Conservation (phyloP, 2,113 vertebrate species). For the Oryzias javanicus region DNA sequence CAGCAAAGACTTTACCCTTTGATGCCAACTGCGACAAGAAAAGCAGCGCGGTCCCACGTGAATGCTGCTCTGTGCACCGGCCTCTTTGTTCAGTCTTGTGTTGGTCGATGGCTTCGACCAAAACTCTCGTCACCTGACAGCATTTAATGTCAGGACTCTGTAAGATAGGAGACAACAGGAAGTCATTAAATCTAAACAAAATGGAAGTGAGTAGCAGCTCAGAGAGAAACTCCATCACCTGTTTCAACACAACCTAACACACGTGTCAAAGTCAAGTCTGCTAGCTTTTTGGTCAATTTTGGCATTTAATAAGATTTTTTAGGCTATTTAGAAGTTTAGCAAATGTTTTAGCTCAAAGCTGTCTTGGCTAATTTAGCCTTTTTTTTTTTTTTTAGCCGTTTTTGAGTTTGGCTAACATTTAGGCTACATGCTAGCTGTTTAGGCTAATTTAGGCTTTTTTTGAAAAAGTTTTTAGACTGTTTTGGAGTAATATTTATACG, state of each 20-base stretch:
- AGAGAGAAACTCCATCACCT: slow-evolving; percentile 33
- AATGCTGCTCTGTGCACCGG: slow-evolving; percentile 3
- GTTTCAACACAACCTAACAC: not conserved
- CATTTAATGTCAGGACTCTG: slow-evolving; percentile 11
- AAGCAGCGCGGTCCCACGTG: not conserved
- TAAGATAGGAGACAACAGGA: not conserved
- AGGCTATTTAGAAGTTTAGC: too few species aligned
- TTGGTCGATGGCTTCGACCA: slow-evolving; percentile 2
- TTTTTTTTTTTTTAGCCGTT: too few species aligned
- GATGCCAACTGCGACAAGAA: slow-evolving; percentile 30
- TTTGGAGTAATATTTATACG: too few species aligned
- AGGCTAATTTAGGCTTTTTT: too few species aligned
- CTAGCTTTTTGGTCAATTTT: too few species aligned
- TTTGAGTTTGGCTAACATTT: too few species aligned
- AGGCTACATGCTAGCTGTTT: too few species aligned
- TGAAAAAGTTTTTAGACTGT: too few species aligned
- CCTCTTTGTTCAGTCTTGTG: slow-evolving; percentile 9
- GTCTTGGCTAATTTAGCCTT: too few species aligned
- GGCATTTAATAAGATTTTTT: too few species aligned
- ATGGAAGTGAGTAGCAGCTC: slow-evolving; percentile 10
- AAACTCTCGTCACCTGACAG: slow-evolving; percentile 22
- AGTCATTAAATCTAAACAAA: slow-evolving; percentile 5
- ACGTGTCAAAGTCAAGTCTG: too few species aligned
- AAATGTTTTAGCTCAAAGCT: too few species aligned
- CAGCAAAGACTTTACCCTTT: slow-evolving; percentile 33